Base-by-base conservation (phyloP, 2,113 vertebrate genomes). In the rabbit (Oryctolagus cuniculus) region DNA sequence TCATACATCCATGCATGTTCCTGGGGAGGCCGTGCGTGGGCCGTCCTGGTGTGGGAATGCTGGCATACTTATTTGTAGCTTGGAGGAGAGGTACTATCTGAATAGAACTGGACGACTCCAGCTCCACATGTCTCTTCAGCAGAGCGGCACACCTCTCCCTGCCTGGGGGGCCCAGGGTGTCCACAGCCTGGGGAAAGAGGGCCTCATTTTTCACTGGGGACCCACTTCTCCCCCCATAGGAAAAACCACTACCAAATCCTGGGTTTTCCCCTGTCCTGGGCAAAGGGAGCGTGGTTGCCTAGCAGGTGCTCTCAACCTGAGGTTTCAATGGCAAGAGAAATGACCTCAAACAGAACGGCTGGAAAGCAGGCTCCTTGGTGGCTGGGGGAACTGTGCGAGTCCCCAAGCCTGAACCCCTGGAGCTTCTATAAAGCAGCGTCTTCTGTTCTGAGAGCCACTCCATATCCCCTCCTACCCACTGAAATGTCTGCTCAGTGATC, bases 401-500 rank as follows among this genome's bases (percentile, higher is more conserved):
- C 55, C 51, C n/a, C 11, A 58, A 69, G 74, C 25, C 9, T 38
- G 34, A 81, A 58, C 90, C 69, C 87, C 92, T 82, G 17, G 44
- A 95, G 73, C 36, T 82, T 74, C 72, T 19, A 31, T 22, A 44
- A 29, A 89, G 38, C 78, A 69, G 81, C 49, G 96, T 34, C 38
- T 77, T 73, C 72, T 75, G 63, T 51, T 49, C 81, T 36, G 11
- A 61, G 55, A 61, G 77, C 34, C 36, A 58, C 17, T 79, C 51
- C 55, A 2, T 77, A 73, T 78, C 58, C 44, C 70, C 92, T 89
- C 82, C 31, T 84, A 11, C 27, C 72, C 49, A 67, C 90, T 64
- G 58, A 49, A 70, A 74, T 72, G 31, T 92, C 94, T 96, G 69
- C 90, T 80, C 90, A 75, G 44, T 49, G 72, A 92, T 31, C n/a